Evolutionary conservation across 1,140 invertebrate genomes (phyloP).

Genomic region (Pogonomyrmex californicus): DNA sequence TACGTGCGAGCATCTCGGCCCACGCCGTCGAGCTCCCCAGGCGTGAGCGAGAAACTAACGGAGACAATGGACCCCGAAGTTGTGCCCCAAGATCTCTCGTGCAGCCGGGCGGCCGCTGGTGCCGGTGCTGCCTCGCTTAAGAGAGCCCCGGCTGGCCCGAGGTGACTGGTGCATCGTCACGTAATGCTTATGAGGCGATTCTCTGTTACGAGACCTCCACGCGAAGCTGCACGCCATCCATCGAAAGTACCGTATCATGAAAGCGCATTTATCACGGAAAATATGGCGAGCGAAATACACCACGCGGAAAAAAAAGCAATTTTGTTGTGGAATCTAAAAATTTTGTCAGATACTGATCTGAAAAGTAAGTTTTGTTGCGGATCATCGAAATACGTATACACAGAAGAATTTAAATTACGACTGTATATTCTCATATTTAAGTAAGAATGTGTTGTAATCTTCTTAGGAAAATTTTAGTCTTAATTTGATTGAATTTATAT

Average conservation of each 20-base stretch:
- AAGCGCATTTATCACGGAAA: not conserved
- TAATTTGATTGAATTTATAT: too few relatives aligned
- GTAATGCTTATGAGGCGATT: constrained; percentile 61
- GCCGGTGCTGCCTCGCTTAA: not conserved
- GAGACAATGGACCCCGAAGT: constrained; percentile 78
- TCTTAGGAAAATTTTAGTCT: too few relatives aligned
- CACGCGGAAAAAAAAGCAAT: too few relatives aligned
- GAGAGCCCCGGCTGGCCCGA: constrained; percentile 8
- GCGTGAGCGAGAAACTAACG: constrained; percentile 53
- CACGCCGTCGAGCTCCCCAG: constrained; percentile 45
- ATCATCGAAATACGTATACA: too few relatives aligned
- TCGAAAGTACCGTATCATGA: constrained; percentile 30
- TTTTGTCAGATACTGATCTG: too few relatives aligned
- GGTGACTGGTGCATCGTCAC: constrained; percentile 56
- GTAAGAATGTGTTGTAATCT: too few relatives aligned
- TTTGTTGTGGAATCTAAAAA: too few relatives aligned
- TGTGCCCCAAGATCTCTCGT: constrained; percentile 73
- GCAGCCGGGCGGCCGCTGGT: not conserved
- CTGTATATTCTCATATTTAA: too few relatives aligned
- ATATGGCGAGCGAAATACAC: not conserved
- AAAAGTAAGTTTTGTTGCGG: too few relatives aligned
- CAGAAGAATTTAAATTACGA: too few relatives aligned
- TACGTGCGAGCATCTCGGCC: constrained; percentile 49
- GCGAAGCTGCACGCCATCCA: not conserved
- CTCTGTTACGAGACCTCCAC: constrained; percentile 45